phyloP scores from a whole-genome alignment of 1,140 invertebrate species.

The Planococcus citri region DNA sequence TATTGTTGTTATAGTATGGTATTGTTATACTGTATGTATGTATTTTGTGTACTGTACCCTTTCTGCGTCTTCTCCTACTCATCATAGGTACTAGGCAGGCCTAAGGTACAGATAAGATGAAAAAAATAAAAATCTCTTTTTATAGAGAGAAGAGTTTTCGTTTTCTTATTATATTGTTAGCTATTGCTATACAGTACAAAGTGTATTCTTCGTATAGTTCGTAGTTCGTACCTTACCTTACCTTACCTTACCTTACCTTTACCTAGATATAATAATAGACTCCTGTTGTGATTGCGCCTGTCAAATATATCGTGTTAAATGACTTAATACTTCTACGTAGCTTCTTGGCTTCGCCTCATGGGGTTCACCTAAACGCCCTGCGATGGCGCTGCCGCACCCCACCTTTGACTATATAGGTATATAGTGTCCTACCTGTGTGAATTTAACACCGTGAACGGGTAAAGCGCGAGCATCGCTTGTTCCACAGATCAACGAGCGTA shows the following conservation, averaged over 20 bases:
- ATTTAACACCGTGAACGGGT: too few species aligned
- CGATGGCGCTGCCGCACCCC: background rate
- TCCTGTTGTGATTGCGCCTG: slow-evolving; percentile 13
- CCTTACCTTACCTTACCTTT: too few species aligned
- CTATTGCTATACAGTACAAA: background rate
- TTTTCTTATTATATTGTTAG: background rate
- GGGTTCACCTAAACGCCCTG: background rate
- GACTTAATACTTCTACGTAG: slow-evolving; percentile 15
- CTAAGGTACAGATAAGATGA: background rate
- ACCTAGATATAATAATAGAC: background rate
- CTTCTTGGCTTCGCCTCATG: slow-evolving; percentile 18
- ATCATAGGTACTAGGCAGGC: too few species aligned
- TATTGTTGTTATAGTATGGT: background rate
- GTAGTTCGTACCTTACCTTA: too few species aligned
- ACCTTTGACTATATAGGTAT: background rate
- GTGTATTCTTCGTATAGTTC: background rate
- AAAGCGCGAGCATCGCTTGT: background rate
- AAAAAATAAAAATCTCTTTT: slow-evolving; percentile 5
- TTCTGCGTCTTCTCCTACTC: too few species aligned
- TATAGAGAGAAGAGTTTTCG: too few species aligned
- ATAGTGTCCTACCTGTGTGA: too few species aligned
- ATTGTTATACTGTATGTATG: background rate
- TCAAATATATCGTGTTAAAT: slow-evolving; percentile 20
- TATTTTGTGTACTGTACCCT: background rate
- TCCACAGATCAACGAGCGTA: background rate